A percentile compares a stretch with the other conserved stretches of the same genome.
Conservation (phyloP, 2,797 vertebrate species). For the Bucorvus abyssinicus region DNA sequence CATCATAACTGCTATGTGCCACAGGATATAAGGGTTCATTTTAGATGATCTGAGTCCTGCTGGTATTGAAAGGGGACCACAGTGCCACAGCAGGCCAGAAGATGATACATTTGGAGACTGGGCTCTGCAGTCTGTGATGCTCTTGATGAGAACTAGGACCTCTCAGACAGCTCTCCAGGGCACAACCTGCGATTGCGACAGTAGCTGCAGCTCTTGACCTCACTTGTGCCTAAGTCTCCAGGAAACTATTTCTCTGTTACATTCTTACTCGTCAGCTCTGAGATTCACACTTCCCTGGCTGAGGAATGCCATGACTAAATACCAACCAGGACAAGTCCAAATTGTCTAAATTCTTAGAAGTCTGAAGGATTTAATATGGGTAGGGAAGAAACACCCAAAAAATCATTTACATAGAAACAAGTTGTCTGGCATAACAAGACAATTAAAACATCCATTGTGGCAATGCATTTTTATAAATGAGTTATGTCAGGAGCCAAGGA, state of each 20-base stretch:
- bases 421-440: neutral
- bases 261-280: neutral
- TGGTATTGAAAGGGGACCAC: neutral
- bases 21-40: conserved; percentile 23
- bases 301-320: neutral
- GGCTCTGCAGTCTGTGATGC: neutral
- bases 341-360: neutral
- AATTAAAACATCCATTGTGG: neutral
- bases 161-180: neutral
- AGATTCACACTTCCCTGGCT: neutral
- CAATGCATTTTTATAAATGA: neutral
- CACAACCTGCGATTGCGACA: neutral
- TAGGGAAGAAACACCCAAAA: neutral
- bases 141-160: neutral
- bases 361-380: neutral
- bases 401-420: neutral
- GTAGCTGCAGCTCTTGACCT: neutral
- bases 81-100: neutral
- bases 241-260: conserved; percentile 5
- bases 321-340: neutral
- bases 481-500: neutral
- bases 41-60: neutral
- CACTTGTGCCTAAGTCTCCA: neutral
- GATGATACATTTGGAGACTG: neutral
- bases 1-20: conserved; percentile 20